Evolutionary conservation across 92 coral and sea anemone species (phyloP), one percentile per base, ranked within the genome.

Genomic region (Anthopleura xanthogrammica): DNA sequence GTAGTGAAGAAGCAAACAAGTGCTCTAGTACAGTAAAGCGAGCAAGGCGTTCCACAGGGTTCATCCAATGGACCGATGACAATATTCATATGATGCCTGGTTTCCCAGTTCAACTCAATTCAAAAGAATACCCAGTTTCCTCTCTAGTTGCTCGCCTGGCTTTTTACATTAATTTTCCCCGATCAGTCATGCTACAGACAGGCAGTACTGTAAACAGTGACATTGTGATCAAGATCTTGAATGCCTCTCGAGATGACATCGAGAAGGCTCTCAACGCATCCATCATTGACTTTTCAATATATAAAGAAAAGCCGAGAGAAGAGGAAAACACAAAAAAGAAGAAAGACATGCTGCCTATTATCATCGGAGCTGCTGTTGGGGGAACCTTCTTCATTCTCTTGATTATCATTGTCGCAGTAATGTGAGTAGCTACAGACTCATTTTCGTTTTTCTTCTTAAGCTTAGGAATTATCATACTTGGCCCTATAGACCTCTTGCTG

Each of bases 141-240:
- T 29, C 55, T 39, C 24, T 42, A 23, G 85, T 87, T 4, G 87
- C 90, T 62, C 84, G 85, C 40, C 42, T 80, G 8, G 83, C 83
- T 39, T 40, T 80, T 55, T 88, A 88, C 58, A 39, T 88, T 19
- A 86, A 88, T 62, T 79, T 43, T 41, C 91, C 91, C 0, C 88
- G 85, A 0, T 85, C 85, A 24, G 77, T 70, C 6, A 54, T 81
- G 7, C 76, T 72, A 2, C 46, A 86, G n/a, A 64, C 83, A 9
- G 39, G 41, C 20, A 56, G 54, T 23, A 60, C 83, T 16, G 36
- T 88, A 40, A 76, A 50, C 80, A 73, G 41, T 52, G 76, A 75
- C 23, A 54, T 50, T 2, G 62, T 88, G 58, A 78, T 81, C 2
- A 3, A 79, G 17, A 85, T 85, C n/a, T 66, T 88, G 24, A 41